Conservation (phyloP, 2,797 vertebrate species). For the Coranthus polyacanthus region DNA sequence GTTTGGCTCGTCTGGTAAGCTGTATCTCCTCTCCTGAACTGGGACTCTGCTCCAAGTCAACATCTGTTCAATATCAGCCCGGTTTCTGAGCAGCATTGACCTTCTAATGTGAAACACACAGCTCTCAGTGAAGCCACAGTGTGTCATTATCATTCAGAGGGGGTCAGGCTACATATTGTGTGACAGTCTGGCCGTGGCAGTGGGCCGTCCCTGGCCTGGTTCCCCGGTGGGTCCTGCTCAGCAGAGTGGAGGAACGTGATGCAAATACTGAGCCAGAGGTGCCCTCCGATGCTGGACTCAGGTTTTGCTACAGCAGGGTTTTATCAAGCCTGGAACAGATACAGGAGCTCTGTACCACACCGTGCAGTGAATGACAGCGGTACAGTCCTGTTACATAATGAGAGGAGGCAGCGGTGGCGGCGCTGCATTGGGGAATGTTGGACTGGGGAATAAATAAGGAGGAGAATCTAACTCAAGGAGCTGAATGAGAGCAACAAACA, state of each 20-base stretch:
- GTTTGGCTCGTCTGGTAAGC: slow-evolving; percentile 40
- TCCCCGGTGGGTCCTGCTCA: slow-evolving; percentile 51
- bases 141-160: slow-evolving; percentile 68
- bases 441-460: slow-evolving; percentile 37
- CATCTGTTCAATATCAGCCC: slow-evolving; percentile 78
- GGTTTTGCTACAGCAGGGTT: slow-evolving; percentile 34
- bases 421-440: slow-evolving; percentile 29
- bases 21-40: slow-evolving; percentile 44
- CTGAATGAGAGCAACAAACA: slow-evolving; percentile 9
- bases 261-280: slow-evolving; percentile 61
- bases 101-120: slow-evolving; percentile 71
- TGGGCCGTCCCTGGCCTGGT: slow-evolving; percentile 49
- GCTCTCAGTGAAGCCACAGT: slow-evolving; percentile 41
- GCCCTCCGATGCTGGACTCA: slow-evolving; percentile 22
- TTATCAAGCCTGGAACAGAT: slow-evolving; percentile 51
- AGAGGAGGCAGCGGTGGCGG: slow-evolving; percentile 29
- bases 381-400: slow-evolving; percentile 51
- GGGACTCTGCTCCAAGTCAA: slow-evolving; percentile 66
- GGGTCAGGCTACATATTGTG: slow-evolving; percentile 56
- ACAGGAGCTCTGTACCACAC: slow-evolving; percentile 35
- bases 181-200: slow-evolving; percentile 46
- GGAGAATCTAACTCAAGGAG: slow-evolving; percentile 22
- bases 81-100: slow-evolving; percentile 57
- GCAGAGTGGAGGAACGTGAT: slow-evolving; percentile 46
- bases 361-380: slow-evolving; percentile 26